Evolutionary conservation across 1,140 invertebrate genomes (phyloP).

Genomic region (Stegodyphus mimosarum): DNA sequence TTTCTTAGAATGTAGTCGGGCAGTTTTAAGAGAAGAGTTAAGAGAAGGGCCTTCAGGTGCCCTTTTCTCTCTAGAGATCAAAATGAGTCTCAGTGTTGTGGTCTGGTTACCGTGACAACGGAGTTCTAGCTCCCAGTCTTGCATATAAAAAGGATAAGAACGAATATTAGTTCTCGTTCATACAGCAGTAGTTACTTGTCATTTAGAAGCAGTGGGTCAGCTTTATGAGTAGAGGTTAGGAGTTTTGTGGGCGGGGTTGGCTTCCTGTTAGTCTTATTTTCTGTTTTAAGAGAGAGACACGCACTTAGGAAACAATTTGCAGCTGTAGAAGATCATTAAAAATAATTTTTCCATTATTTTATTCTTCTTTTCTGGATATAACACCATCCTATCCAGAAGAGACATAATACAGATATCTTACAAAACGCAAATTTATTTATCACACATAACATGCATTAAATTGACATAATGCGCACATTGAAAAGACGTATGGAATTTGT

Average conservation of each 20-base stretch:
- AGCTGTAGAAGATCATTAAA: too few species aligned
- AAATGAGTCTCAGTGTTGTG: constrained; percentile 21
- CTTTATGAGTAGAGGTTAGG: constrained; percentile 25
- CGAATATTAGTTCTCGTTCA: background rate
- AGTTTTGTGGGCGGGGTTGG: background rate
- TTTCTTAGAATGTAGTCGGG: too few species aligned
- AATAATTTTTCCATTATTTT: too few species aligned
- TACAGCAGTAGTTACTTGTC: background rate
- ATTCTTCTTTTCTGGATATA: too few species aligned
- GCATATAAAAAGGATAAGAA: constrained; percentile 23
- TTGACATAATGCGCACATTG: too few species aligned
- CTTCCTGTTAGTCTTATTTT: constrained; percentile 26
- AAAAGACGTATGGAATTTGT: too few species aligned
- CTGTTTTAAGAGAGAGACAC: background rate
- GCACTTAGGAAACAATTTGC: background rate
- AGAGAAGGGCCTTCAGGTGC: background rate
- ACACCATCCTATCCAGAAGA: too few species aligned
- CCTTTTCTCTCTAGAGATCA: background rate
- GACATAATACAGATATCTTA: too few species aligned
- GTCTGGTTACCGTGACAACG: constrained; percentile 15
- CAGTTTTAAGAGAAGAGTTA: too few species aligned
- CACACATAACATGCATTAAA: too few species aligned
- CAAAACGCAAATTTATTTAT: too few species aligned
- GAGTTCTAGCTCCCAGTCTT: constrained; percentile 11
- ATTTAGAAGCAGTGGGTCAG: background rate